phyloP scores from a whole-genome alignment of 1,140 invertebrate genomes.

The Lordiphosa collinella region DNA sequence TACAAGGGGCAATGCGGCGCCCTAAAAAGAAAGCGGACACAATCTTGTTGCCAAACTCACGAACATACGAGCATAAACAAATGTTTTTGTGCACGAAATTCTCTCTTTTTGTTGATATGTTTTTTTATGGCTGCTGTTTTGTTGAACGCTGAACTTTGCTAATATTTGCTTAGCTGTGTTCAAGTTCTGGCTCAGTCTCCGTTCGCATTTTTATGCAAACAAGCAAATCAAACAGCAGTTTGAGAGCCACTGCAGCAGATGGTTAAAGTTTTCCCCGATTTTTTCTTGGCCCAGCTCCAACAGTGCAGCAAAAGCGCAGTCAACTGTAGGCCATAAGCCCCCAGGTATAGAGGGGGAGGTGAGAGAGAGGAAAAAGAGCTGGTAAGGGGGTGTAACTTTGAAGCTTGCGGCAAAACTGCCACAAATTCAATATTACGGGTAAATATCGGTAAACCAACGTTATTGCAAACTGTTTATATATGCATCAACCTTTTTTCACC shows the following conservation, averaged over 20 bases:
- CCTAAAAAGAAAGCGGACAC: no score
- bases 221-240: conserved; percentile 61
- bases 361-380: not conserved
- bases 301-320: conserved; percentile 52
- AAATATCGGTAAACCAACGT: conserved; percentile 25
- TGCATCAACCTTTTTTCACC: conserved; percentile 31
- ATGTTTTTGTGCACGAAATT: conserved; percentile 32
- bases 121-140: conserved; percentile 19
- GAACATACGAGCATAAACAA: conserved; percentile 20
- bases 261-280: conserved; percentile 5
- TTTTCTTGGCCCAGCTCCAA: conserved; percentile 38
- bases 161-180: conserved; percentile 72
- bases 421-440: conserved; percentile 63
- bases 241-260: conserved; percentile 34
- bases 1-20: no score
- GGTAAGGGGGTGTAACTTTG: not conserved
- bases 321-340: conserved; percentile 44
- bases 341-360: not conserved
- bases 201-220: conserved; percentile 53
- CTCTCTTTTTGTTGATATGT: conserved; percentile 31
- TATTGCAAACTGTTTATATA: conserved; percentile 39
- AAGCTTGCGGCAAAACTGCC: conserved; percentile 40
- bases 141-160: conserved; percentile 47
- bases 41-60: no score
- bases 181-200: conserved; percentile 45